Percentiles rank a stretch among this genome's conserved stretches.
phyloP scores from a whole-genome alignment of 1,140 invertebrate species.

The Drosophila persimilis region DNA sequence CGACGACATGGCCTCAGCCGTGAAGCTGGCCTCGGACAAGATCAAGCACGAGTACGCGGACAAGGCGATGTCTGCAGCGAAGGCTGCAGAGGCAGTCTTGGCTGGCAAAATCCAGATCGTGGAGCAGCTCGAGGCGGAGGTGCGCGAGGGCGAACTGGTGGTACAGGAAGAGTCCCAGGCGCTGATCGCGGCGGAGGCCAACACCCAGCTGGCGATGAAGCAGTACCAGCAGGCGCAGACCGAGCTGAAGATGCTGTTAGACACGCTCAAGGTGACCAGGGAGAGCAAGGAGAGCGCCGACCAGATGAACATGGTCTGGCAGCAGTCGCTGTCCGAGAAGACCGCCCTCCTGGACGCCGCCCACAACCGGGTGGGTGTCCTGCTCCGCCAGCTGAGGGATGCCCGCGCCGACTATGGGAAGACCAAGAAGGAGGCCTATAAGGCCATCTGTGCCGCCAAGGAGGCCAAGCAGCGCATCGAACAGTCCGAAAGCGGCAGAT shows the following conservation, averaged over 20 bases:
- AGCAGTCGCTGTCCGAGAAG: constrained; percentile 44
- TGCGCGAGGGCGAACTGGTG: constrained; percentile 49
- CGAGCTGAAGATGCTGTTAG: constrained; percentile 26
- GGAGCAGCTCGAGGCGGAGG: constrained; percentile 62
- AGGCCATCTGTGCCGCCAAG: constrained; percentile 47
- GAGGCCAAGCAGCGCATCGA: constrained; percentile 54
- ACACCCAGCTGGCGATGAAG: constrained; percentile 39
- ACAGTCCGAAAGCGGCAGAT: not conserved
- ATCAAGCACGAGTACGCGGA: constrained; percentile 65
- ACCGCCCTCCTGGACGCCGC: constrained; percentile 44
- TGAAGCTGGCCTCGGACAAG: constrained; percentile 45
- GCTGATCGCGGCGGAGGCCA: constrained; percentile 32
- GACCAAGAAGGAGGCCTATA: constrained; percentile 52
- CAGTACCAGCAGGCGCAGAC: constrained; percentile 25
- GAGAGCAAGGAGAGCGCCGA: constrained; percentile 38
- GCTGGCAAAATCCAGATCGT: constrained; percentile 45
- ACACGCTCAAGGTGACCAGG: constrained; percentile 18
- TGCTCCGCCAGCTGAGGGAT: constrained; percentile 44
- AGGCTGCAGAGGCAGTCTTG: constrained; percentile 59
- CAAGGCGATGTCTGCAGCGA: constrained; percentile 53
- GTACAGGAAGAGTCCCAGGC: constrained; percentile 55
- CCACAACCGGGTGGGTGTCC: constrained; percentile 41
- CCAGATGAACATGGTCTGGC: constrained; percentile 37
- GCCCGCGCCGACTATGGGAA: constrained; percentile 43
- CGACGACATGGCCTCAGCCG: constrained; percentile 59